Base-by-base conservation (phyloP, 2,797 vertebrate genomes). In the Esox lucius region DNA sequence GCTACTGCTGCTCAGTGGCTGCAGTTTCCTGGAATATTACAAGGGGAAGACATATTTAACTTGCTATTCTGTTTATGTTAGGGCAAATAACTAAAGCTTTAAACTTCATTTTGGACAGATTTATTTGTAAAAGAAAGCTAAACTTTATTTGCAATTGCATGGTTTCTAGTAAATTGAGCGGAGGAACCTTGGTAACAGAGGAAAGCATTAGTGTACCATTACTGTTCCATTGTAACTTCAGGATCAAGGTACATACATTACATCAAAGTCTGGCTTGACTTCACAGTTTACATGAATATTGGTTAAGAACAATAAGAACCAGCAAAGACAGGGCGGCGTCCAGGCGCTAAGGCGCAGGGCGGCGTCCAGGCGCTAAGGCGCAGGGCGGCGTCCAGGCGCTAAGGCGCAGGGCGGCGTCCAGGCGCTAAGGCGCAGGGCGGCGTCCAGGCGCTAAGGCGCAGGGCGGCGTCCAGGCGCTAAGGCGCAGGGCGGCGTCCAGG, bases 11-110 rank as follows among this genome's bases (percentile, higher is more conserved):
- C 91, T 87, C 78, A 91, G 87, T 67, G 91, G 90, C 85, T 92
- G 92, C 70, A 93, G 91, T 84, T 93, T 95, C 89, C 94, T 95
- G 89, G 56, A 87, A 87, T 72, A 90, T 82, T 75, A 80, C 72
- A 78, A 66, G 75, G 84, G 78, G 68, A 87, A 75, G 79, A 77
- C 76, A 83, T 75, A 83, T 82, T 91, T 76, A 89, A 79, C 76
- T 74, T 72, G 76, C 79, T 70, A 69, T 68, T 78, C 26, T 12
- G 46, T 64, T 35, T 67, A 65, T 46, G 65, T 15, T 1, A 74
- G 46, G 49, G 79, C 81, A 75, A 84, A 83, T 70, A 16, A 56
- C 11, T 4, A 19, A 74, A 71, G 53, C 81, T 69, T 70, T 74
- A 73, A 80, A 70, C 65, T 76, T 75, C 76, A 31, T 46, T 56